phyloP scores from a whole-genome alignment of 2,113 vertebrate species.

The Acinonyx jubatus region DNA sequence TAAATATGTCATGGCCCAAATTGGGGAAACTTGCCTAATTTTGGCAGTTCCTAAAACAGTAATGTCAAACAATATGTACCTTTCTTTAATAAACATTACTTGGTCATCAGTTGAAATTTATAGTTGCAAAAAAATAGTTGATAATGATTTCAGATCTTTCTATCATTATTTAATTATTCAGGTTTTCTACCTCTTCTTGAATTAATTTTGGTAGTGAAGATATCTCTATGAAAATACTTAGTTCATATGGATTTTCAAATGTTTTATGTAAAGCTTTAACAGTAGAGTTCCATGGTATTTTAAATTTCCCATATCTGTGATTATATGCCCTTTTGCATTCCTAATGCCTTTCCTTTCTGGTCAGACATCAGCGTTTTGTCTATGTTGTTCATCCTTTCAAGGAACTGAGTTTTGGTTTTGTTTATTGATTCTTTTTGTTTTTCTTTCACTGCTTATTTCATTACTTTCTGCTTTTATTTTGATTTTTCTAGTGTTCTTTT shows the following conservation, averaged over 20 bases:
- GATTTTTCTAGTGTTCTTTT: neutral
- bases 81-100: slow-evolving; percentile 11
- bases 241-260: neutral
- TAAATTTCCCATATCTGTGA: neutral
- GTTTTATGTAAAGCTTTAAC: neutral
- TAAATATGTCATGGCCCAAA: neutral
- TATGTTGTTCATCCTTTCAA: neutral
- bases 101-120: neutral
- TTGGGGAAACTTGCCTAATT: neutral
- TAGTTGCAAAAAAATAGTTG: neutral
- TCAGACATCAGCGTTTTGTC: neutral
- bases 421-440: slow-evolving; percentile 20
- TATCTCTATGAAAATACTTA: neutral
- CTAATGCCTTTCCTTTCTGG: neutral
- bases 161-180: neutral
- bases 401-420: slow-evolving; percentile 9
- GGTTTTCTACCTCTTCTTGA: neutral
- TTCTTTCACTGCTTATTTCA: neutral
- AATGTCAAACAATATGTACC: neutral
- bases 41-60: neutral
- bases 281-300: neutral
- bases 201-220: neutral
- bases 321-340: neutral
- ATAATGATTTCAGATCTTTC: neutral
- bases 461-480: slow-evolving; percentile 22